Conservation (phyloP, 1,140 invertebrate species). For the Pseudomyrmex gracilis region DNA sequence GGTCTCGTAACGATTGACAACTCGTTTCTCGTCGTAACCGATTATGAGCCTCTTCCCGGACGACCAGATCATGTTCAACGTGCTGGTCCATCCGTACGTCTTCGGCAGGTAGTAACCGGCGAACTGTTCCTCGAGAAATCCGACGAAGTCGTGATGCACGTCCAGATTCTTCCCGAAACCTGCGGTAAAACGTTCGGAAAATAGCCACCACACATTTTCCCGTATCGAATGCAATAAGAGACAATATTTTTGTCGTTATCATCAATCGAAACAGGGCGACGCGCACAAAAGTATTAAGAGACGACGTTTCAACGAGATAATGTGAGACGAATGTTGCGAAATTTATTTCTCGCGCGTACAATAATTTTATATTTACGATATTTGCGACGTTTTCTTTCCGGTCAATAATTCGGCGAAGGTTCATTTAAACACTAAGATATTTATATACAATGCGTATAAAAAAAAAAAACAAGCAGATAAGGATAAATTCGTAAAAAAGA, state of each 20-base stretch:
- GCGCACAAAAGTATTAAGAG: too few species aligned
- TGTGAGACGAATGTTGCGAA: neutral
- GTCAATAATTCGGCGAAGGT: too few species aligned
- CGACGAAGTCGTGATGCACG: constrained; percentile 85
- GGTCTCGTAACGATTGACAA: constrained; percentile 73
- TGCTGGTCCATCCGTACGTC: constrained; percentile 83
- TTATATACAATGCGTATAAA: too few species aligned
- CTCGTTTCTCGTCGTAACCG: constrained; percentile 85
- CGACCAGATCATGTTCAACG: constrained; percentile 85
- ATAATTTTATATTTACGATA: too few species aligned
- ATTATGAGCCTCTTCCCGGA: constrained; percentile 86
- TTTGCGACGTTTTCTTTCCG: too few species aligned
- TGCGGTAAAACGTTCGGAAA: constrained; percentile 59
- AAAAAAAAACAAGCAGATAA: too few species aligned
- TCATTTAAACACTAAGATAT: too few species aligned
- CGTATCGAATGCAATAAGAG: neutral
- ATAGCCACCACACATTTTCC: neutral
- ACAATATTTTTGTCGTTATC: constrained; percentile 2
- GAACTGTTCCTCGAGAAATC: constrained; percentile 85
- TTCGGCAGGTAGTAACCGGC: constrained; percentile 84
- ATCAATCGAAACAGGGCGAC: neutral
- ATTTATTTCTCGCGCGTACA: neutral
- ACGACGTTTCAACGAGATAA: neutral
- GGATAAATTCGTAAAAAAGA: too few species aligned
- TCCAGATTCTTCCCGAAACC: constrained; percentile 82